Base-by-base conservation (phyloP, 1,140 invertebrate species). In the Colletes latitarsis region DNA sequence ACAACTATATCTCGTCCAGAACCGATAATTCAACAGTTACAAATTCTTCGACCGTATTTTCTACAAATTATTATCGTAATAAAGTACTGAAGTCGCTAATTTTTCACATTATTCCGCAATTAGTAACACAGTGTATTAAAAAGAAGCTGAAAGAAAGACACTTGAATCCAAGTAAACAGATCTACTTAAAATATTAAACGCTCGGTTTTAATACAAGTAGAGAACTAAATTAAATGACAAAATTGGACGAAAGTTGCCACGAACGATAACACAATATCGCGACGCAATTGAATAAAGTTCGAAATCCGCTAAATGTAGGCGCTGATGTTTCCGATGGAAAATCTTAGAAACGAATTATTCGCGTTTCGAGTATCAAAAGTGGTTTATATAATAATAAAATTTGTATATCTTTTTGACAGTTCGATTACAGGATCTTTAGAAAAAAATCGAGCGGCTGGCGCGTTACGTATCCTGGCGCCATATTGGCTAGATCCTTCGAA, bases 111-210 rank as follows among this genome's bases (percentile, higher is more conserved):
- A n/a, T 14, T 3, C 14, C n/a, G 17, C 9, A 19, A 68, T 67
- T 77, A 58, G 53, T 49, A 58, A 68, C 74, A 52, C 53, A 58
- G 53, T 46, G 55, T 41, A 6, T 9, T 21, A n/a, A n/a, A 46
- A 46, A 46, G 14, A 39, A 53, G 30, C 30, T 30, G 12, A 64
- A 43, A n/a, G 57, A 39, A 14, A 8, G 30, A 19, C n/a, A 10
- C 15, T 46, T 46, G 9, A 9, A 46, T 9, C 5, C 9, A 9
- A 46, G 6, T 9, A 14, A 12, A 15, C 5, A 21, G 19, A 14
- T 58, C 74, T 76, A 76, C 74, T 57, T 17, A n/a, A 19, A 21
- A 64, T 74, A 74, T 74, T 74, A 74, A 74, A 74, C 71, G 3
- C 71, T 19, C 12, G 4, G 71, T 21, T 74, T 63, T 74, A 74